Conservation (phyloP, 2,797 vertebrate species). For the Natrix natrix region DNA sequence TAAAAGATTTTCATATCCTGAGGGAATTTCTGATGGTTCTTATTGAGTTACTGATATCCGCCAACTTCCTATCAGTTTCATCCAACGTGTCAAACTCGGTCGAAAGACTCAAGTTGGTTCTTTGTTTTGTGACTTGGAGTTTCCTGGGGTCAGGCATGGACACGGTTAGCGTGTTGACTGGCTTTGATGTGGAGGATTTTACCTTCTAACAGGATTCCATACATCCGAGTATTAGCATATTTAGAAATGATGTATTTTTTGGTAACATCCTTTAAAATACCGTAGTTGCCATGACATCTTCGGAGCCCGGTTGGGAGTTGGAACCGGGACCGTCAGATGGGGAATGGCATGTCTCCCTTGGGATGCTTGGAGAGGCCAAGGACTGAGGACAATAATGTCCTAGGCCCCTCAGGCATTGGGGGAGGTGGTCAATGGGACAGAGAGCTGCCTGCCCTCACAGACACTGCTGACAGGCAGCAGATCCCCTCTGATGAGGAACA, state of each 20-base stretch:
- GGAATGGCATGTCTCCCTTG: background rate
- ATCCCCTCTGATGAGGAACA: background rate
- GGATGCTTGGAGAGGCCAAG: background rate
- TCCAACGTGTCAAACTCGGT: background rate
- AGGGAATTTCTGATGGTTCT: background rate
- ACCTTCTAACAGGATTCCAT: background rate
- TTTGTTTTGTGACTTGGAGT: too few relatives aligned
- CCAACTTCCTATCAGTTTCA: background rate
- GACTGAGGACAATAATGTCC: background rate
- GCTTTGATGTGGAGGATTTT: background rate
- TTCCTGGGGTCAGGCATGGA: background rate
- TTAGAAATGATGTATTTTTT: background rate
- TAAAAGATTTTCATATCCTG: too few relatives aligned
- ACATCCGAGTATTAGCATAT: background rate
- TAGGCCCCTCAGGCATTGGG: background rate
- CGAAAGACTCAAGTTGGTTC: too few relatives aligned
- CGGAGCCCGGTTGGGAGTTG: background rate
- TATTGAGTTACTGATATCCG: background rate
- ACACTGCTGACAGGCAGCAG: background rate
- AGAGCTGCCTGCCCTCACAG: background rate
- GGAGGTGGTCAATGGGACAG: background rate
- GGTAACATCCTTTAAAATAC: background rate
- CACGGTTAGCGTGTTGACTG: background rate
- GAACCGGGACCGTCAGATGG: accelerated
- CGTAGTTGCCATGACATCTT: background rate